phyloP scores from a whole-genome alignment of 2,113 vertebrate genomes.

The Nothobranchius kuhntae region DNA sequence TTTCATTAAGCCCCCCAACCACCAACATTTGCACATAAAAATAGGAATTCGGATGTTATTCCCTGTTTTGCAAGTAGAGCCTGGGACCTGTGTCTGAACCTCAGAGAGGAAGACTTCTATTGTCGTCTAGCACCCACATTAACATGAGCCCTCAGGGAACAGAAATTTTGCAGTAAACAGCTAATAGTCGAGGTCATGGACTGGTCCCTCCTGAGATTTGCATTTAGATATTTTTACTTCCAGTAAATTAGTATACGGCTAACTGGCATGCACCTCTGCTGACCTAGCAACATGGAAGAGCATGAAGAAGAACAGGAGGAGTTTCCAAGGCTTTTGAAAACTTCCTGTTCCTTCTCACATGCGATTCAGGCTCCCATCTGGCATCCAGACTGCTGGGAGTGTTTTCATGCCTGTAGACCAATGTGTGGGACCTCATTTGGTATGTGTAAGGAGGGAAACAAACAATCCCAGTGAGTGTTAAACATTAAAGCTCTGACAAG shows the following conservation, averaged over 20 bases:
- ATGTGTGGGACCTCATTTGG: constrained; percentile 52
- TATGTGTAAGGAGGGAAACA: constrained; percentile 54
- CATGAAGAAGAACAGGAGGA: constrained; percentile 21
- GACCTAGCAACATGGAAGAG: constrained; percentile 19
- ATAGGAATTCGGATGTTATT: constrained; percentile 1
- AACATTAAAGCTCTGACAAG: constrained; percentile 30
- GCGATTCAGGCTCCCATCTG: constrained; percentile 71
- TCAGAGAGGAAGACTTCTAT: constrained; percentile 54
- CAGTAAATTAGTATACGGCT: constrained; percentile 1
- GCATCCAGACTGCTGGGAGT: constrained; percentile 62
- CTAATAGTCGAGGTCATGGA: constrained; percentile 53
- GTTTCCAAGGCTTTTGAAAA: constrained; percentile 37
- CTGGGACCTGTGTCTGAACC: constrained; percentile 33
- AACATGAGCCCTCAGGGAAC: constrained; percentile 40
- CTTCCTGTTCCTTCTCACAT: constrained; percentile 63
- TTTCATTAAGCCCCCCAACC: constrained; percentile 42
- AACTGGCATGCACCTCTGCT: constrained; percentile 13
- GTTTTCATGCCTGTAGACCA: constrained; percentile 49
- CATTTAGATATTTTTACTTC: not conserved
- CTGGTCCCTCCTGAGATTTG: constrained; percentile 33
- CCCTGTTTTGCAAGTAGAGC: constrained; percentile 55
- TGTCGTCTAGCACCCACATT: constrained; percentile 40
- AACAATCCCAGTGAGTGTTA: constrained; percentile 50
- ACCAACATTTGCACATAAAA: constrained; percentile 1
- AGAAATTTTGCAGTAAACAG: constrained; percentile 42